Base-by-base conservation (phyloP, 2,888 invertebrate species). In the Lymantria dispar region DNA sequence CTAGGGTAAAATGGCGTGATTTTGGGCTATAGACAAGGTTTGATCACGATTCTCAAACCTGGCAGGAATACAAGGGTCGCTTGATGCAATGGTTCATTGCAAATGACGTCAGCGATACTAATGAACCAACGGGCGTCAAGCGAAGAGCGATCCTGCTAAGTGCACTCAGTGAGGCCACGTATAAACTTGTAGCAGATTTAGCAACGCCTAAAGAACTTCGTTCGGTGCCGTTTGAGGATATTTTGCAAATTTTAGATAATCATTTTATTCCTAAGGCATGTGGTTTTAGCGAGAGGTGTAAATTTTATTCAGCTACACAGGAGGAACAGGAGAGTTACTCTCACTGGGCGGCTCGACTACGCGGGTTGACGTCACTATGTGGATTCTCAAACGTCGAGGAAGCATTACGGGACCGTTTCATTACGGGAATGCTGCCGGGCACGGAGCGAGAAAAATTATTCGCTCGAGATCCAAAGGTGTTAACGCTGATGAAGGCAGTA, bases 391-490 rank as follows among this genome's bases (percentile, higher is more conserved):
- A n/a, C n/a, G n/a, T n/a, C n/a, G n/a, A n/a, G n/a, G n/a, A n/a
- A n/a, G n/a, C n/a, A n/a, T n/a, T n/a, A n/a, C n/a, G n/a, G n/a
- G n/a, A n/a, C n/a, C n/a, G n/a, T n/a, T n/a, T n/a, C n/a, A n/a
- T n/a, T n/a, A 60, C 65, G 56, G 64, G 63, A 37, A 62, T 65
- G 68, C 36, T 39, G 14, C 43, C 58, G 1, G 62, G 63, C 37
- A 54, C 15, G 8, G 64, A 65, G 46, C 58, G 62, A 0, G 65
- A 68, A 15, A 62, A 62, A 22, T 44, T 64, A n/a, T 68, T 65
- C 38, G 54, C 47, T 11, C 58, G 54, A 44, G 52, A 59, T n/a
- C 47, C 47, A 48, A n/a, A n/a, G n/a, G n/a, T n/a, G n/a, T n/a
- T n/a, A n/a, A n/a, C n/a, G n/a, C n/a, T n/a, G n/a, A n/a, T n/a